Evolutionary conservation across 2,888 invertebrate genomes (phyloP).

Genomic region (Chorisops tibialis): DNA sequence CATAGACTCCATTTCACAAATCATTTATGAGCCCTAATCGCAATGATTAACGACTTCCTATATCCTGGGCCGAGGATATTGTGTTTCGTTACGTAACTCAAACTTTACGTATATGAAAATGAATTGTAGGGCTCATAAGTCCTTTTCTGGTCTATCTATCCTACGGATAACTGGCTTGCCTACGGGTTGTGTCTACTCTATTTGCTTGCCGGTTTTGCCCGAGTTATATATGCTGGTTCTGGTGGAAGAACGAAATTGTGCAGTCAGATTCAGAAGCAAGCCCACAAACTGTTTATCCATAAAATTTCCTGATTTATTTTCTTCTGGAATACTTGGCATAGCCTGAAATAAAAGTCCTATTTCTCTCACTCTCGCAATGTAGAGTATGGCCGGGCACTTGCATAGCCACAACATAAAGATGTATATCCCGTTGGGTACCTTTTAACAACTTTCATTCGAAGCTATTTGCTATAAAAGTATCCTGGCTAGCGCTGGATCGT

Average conservation of each 20-base stretch:
- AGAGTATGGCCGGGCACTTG: no score
- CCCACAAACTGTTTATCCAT: conserved; percentile 26
- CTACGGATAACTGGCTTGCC: conserved; percentile 1
- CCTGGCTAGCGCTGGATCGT: no score
- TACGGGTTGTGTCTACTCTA: no score
- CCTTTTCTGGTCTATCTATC: conserved; percentile 25
- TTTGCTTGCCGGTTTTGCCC: neutral
- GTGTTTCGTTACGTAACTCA: conserved; percentile 24
- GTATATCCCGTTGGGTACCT: no score
- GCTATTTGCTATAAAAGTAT: no score
- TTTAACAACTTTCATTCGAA: no score
- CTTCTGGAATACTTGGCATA: conserved; percentile 25
- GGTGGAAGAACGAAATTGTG: neutral
- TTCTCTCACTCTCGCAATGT: no score
- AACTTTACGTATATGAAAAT: conserved; percentile 22
- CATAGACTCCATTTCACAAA: conserved; percentile 29
- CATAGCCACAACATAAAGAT: no score
- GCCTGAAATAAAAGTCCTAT: conserved; percentile 8
- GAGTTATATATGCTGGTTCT: conserved; percentile 8
- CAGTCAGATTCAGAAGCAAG: conserved; percentile 1
- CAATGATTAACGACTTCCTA: conserved; percentile 30
- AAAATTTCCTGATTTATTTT: conserved; percentile 28
- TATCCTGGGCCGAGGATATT: neutral
- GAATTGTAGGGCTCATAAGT: conserved; percentile 21
- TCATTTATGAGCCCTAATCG: conserved; percentile 32